phyloP scores from a whole-genome alignment of 2,888 invertebrate genomes.

The Pandemis cinnamomeana region DNA sequence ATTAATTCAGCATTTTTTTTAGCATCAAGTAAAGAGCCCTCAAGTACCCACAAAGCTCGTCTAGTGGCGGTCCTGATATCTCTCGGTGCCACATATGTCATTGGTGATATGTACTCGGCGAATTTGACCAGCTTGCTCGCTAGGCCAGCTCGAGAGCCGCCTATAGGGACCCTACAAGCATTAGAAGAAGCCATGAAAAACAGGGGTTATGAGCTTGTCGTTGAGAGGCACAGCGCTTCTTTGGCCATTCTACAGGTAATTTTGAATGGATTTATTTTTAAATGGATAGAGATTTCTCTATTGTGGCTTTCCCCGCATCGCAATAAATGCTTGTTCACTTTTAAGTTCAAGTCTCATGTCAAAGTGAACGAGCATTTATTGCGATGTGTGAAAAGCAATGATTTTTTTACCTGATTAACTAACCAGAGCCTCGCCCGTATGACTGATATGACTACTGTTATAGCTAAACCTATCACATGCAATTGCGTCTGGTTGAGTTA shows the following conservation, averaged over 20 bases:
- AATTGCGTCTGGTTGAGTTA: no score
- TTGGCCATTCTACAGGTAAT: constrained; percentile 87
- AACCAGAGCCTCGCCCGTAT: no score
- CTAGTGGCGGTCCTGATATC: constrained; percentile 88
- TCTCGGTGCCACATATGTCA: constrained; percentile 90
- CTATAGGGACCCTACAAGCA: constrained; percentile 87
- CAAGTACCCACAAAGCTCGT: constrained; percentile 87
- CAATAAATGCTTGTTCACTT: no score
- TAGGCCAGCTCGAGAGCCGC: constrained; percentile 88
- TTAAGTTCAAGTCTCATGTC: no score
- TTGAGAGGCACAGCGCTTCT: constrained; percentile 90
- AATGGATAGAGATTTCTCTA: no score
- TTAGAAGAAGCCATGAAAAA: constrained; percentile 87
- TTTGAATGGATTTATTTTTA: not conserved
- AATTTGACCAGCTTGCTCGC: constrained; percentile 90
- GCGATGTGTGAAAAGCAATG: no score
- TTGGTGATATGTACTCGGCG: constrained; percentile 91
- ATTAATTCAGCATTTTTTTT: constrained; percentile 23
- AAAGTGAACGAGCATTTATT: no score
- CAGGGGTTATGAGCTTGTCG: constrained; percentile 87
- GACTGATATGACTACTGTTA: no score
- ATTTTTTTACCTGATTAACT: no score
- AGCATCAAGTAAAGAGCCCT: constrained; percentile 85
- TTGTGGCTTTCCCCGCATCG: no score
- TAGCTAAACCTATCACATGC: no score